Percentiles rank a stretch among this genome's conserved stretches.
phyloP scores from a whole-genome alignment of 2,113 vertebrate species.

The Myxocyprinus asiaticus region DNA sequence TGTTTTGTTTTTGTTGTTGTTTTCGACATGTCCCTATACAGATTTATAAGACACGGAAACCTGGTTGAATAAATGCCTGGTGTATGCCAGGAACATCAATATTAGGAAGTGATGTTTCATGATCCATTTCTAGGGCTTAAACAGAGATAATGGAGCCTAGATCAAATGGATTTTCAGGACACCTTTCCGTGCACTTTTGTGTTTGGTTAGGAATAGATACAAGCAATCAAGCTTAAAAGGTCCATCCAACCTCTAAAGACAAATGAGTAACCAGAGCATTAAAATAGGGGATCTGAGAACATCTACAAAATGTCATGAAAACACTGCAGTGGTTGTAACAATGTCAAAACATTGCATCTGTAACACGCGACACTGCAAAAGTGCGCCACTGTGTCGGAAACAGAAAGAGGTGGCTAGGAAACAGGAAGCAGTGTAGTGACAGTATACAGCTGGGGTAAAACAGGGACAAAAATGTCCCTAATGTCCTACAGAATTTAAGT shows the following conservation, averaged over 20 bases:
- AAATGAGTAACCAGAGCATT: neutral
- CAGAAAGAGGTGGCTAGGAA: neutral
- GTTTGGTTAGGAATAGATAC: neutral
- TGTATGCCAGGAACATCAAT: neutral
- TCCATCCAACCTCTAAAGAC: neutral
- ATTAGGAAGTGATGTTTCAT: slow-evolving; percentile 29
- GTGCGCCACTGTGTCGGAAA: neutral
- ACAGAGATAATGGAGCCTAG: neutral
- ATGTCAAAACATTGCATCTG: too few relatives aligned
- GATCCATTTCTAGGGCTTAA: neutral
- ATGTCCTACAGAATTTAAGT: neutral
- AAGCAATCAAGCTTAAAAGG: neutral
- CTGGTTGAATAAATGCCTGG: neutral
- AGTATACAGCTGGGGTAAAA: too few relatives aligned
- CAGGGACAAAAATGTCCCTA: too few relatives aligned
- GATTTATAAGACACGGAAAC: neutral
- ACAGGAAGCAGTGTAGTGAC: too few relatives aligned
- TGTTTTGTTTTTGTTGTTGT: slow-evolving; percentile 28
- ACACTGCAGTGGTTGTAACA: neutral
- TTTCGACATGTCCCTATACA: neutral
- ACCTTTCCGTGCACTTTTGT: neutral
- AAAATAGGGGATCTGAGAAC: neutral
- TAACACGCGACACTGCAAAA: too few relatives aligned
- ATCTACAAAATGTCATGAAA: neutral
- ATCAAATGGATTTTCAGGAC: slow-evolving; percentile 17